Percentiles rank a stretch among this genome's conserved stretches.
Conservation (phyloP, 2,797 vertebrate species). For the Sebastolobus alascanus region DNA sequence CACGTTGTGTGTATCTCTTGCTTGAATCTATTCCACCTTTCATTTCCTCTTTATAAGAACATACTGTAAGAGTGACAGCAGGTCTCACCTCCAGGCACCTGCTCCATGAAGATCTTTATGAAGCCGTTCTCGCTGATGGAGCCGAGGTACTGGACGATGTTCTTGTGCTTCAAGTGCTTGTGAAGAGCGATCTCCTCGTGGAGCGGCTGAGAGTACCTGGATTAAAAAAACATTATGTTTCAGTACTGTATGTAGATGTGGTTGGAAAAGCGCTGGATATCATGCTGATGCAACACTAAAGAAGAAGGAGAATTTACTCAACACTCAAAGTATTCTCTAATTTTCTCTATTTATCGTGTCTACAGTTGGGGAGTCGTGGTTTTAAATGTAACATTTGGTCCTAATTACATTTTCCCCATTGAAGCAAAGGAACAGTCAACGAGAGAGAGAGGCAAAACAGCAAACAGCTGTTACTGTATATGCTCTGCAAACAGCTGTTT, state of each 20-base stretch:
- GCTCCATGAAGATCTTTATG: slow-evolving; percentile 99
- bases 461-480: too few relatives aligned
- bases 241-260: background rate
- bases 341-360: background rate
- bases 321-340: background rate
- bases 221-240: background rate
- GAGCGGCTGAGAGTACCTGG: slow-evolving; percentile 96
- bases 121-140: slow-evolving; percentile 98
- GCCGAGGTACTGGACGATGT: slow-evolving; percentile 98
- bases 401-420: too few relatives aligned
- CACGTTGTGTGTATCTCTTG: too few relatives aligned
- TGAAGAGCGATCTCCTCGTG: slow-evolving; percentile 99
- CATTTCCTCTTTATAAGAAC: background rate
- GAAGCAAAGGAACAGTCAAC: too few relatives aligned
- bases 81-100: slow-evolving; percentile 95
- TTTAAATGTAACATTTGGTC: too few relatives aligned
- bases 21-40: background rate
- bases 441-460: rapidly evolving
- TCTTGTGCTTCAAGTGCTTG: slow-evolving; percentile 98
- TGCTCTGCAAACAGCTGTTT: too few relatives aligned
- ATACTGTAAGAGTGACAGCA: background rate
- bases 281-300: background rate
- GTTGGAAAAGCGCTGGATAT: background rate
- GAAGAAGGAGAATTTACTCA: background rate
- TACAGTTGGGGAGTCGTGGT: too few relatives aligned